phyloP scores from a whole-genome alignment of 2,113 vertebrate species.

The Coptodon bakossiorum region DNA sequence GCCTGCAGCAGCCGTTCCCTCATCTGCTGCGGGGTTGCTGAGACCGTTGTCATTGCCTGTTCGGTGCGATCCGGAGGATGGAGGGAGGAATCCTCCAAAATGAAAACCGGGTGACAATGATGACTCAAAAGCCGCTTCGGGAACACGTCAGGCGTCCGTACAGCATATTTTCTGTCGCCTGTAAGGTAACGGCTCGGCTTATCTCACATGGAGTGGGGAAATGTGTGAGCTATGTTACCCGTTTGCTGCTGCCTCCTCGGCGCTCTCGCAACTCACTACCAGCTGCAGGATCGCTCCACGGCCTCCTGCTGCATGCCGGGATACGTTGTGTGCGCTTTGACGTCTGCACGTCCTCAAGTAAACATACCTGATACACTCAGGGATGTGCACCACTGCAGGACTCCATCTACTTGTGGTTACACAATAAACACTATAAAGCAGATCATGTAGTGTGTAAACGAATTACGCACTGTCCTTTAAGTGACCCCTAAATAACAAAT shows the following conservation, averaged over 20 bases:
- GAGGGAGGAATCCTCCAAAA: slow-evolving; percentile 80
- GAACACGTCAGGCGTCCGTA: slow-evolving; percentile 48
- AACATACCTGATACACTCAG: slow-evolving; percentile 25
- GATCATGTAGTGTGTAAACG: neutral
- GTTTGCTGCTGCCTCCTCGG: slow-evolving; percentile 41
- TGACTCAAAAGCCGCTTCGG: slow-evolving; percentile 72
- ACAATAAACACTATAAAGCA: neutral
- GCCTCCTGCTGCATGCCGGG: slow-evolving; percentile 70
- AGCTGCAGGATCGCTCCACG: slow-evolving; percentile 57
- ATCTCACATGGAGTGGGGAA: slow-evolving; percentile 56
- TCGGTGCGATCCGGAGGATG: slow-evolving; percentile 80
- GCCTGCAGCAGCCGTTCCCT: slow-evolving; percentile 97
- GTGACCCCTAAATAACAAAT: neutral
- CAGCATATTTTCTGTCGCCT: slow-evolving; percentile 71
- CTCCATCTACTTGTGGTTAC: neutral
- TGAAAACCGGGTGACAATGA: slow-evolving; percentile 55
- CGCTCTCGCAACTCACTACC: slow-evolving; percentile 53
- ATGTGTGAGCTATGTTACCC: slow-evolving; percentile 25
- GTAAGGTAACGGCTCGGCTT: slow-evolving; percentile 26
- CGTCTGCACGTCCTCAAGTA: slow-evolving; percentile 43
- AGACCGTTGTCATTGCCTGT: slow-evolving; percentile 94
- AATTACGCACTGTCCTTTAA: neutral
- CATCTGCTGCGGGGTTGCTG: slow-evolving; percentile 95
- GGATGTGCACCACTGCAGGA: neutral
- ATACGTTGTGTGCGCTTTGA: slow-evolving; percentile 40